Conservation (phyloP, 2,888 invertebrate genomes). For the Acanthopleura granulata region DNA sequence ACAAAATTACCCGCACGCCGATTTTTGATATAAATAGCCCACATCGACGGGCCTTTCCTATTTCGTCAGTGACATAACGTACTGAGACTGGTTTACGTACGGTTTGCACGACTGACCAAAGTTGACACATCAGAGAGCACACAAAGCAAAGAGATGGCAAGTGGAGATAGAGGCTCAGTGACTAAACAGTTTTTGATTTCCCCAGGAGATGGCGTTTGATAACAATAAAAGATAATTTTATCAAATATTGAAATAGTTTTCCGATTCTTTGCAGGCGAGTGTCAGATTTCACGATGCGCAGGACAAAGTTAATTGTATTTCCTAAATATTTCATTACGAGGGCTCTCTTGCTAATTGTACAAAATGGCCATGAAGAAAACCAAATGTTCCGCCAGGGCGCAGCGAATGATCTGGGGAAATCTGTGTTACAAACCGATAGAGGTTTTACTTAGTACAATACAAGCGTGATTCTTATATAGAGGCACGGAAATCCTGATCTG, state of each 20-base stretch:
- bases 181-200: background rate
- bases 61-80: background rate
- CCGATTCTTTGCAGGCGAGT: background rate
- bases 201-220: background rate
- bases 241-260: slow-evolving; percentile 20
- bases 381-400: background rate
- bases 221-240: slow-evolving; percentile 18
- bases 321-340: background rate
- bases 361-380: slow-evolving; percentile 3
- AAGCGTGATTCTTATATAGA: no score
- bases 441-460: background rate
- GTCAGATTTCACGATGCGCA: slow-evolving; percentile 2
- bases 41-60: background rate
- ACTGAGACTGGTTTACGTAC: background rate
- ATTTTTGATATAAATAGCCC: background rate
- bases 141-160: background rate
- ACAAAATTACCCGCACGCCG: background rate
- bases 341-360: background rate
- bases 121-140: background rate
- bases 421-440: background rate
- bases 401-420: background rate
- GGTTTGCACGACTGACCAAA: background rate
- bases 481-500: no score
- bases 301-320: slow-evolving; percentile 13
- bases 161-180: background rate